Evolutionary conservation across 2,888 invertebrate species (phyloP).

Genomic region (Athalia circularis): DNA sequence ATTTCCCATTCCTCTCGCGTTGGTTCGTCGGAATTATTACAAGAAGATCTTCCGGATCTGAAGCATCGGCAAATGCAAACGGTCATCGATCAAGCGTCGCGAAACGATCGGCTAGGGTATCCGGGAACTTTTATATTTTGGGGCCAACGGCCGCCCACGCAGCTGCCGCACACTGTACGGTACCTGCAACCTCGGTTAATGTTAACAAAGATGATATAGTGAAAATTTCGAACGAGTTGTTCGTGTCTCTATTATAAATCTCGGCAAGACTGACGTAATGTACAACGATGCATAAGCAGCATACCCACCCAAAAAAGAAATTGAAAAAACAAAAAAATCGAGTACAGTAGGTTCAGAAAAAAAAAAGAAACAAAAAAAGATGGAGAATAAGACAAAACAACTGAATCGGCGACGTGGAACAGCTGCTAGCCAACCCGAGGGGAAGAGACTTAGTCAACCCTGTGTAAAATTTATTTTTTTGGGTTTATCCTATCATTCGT

Average conservation of each 20-base stretch:
- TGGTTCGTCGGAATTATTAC: too few species aligned
- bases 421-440: constrained; percentile 43
- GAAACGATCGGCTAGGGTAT: not conserved
- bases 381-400: constrained; percentile 23
- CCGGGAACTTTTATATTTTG: not conserved
- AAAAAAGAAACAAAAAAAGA: constrained; percentile 51
- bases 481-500: constrained; percentile 9
- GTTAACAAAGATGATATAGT: too few species aligned
- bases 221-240: too few species aligned
- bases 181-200: too few species aligned
- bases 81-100: constrained; percentile 26
- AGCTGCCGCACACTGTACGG: not conserved
- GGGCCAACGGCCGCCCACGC: constrained; percentile 1
- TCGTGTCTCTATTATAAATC: too few species aligned
- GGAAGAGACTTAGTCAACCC: constrained; percentile 42
- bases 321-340: constrained; percentile 48
- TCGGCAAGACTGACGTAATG: not conserved
- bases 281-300: constrained; percentile 3
- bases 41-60: too few species aligned
- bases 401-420: constrained; percentile 39
- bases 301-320: too few species aligned
- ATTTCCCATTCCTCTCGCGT: too few species aligned
- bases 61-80: not conserved
- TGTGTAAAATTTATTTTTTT: constrained; percentile 11
- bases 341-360: constrained; percentile 51